phyloP scores from a whole-genome alignment of 2,888 invertebrate species.

The Mycalesis mineus region DNA sequence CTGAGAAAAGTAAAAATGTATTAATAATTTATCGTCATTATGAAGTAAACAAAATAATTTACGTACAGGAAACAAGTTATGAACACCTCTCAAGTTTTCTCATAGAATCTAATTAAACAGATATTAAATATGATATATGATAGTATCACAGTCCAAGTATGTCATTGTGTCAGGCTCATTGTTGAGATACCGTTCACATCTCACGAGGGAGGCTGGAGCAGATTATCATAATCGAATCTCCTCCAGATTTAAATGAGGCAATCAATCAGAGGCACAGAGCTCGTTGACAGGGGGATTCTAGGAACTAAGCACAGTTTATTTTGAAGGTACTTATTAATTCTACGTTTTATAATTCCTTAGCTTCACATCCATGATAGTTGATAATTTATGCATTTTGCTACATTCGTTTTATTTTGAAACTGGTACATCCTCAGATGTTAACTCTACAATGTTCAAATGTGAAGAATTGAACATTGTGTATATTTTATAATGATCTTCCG shows the following conservation, averaged over 20 bases:
- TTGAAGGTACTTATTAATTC: background rate
- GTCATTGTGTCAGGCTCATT: slow-evolving; percentile 9
- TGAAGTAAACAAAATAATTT: no score
- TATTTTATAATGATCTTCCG: no score
- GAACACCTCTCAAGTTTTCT: background rate
- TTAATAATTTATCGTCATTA: no score
- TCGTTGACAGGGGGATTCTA: slow-evolving; percentile 46
- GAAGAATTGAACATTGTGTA: no score
- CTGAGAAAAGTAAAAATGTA: no score
- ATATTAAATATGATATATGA: background rate
- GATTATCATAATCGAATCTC: slow-evolving; percentile 72
- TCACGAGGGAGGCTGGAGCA: slow-evolving; percentile 37
- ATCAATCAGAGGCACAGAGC: slow-evolving; percentile 65
- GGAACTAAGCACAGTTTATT: slow-evolving; percentile 13
- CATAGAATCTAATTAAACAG: background rate
- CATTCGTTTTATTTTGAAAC: no score
- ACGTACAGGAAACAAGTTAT: background rate
- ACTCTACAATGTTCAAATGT: no score
- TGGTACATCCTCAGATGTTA: no score
- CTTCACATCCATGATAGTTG: no score
- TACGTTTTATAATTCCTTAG: background rate
- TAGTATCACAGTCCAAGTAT: background rate
- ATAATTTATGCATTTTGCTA: no score
- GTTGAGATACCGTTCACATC: slow-evolving; percentile 13
- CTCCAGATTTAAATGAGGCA: slow-evolving; percentile 61